A percentile compares a stretch with the other conserved stretches of the same genome.
phyloP scores from a whole-genome alignment of 2,113 vertebrate species.

The Phycodurus eques region DNA sequence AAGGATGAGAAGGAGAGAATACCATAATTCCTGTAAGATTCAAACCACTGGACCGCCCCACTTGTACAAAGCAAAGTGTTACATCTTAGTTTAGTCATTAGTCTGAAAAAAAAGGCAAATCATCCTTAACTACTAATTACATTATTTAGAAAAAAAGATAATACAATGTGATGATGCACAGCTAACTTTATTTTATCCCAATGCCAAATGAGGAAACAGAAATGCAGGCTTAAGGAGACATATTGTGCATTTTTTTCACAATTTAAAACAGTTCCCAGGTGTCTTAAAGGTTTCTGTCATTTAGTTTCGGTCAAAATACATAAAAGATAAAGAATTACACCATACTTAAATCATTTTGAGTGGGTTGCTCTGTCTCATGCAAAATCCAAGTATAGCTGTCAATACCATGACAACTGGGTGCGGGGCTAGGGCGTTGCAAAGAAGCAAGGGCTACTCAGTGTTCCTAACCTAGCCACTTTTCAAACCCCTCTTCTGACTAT shows the following conservation, averaged over 20 bases:
- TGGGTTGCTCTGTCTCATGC: background rate
- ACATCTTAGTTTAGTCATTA: conserved; percentile 23
- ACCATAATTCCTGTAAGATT: conserved; percentile 20
- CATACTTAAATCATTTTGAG: background rate
- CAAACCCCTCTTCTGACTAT: background rate
- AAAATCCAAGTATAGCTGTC: background rate
- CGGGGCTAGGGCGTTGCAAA: background rate
- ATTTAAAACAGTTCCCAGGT: background rate
- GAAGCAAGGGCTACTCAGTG: no score
- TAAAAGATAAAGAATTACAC: background rate
- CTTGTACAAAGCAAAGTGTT: conserved; percentile 19
- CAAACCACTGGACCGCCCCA: conserved; percentile 7
- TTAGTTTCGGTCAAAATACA: background rate
- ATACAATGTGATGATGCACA: background rate
- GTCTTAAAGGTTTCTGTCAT: background rate
- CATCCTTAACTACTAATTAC: background rate
- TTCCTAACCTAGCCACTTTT: background rate
- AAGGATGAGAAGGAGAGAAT: conserved; percentile 23
- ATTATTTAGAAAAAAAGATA: conserved; percentile 10
- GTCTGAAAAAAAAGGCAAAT: conserved; percentile 1
- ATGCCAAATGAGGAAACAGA: conserved; percentile 8
- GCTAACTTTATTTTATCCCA: conserved; percentile 10
- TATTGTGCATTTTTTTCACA: background rate
- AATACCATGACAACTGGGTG: background rate
- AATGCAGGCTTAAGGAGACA: background rate